Base-by-base conservation (phyloP, 2,797 vertebrate species). In the Fratercula arctica region DNA sequence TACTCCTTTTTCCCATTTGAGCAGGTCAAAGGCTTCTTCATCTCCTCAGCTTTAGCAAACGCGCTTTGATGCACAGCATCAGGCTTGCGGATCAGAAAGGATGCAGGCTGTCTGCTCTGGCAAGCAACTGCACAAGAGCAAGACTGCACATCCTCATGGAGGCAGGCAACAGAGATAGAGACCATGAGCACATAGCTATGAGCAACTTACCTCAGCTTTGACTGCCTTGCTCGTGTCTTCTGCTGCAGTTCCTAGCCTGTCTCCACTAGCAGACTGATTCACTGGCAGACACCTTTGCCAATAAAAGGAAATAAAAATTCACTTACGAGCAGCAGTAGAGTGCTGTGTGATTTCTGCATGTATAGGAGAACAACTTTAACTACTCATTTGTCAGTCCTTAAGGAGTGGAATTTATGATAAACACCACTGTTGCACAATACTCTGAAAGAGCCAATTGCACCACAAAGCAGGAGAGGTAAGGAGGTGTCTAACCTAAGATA, bases 401-500 rank as follows among this genome's bases (percentile, higher is more conserved):
- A 60, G 41, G 84, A 81, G 74, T 56, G 82, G 63, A 61, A 10
- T 29, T 45, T 48, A 39, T 81, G 75, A 45, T 83, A 79, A 96
- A 76, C 10, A 87, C 31, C 3, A 2, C 11, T 3, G 0, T 59
- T 82, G 70, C 51, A 3, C 16, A 33, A 26, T 5, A 18, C 72
- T 91, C 53, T 70, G 63, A 87, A 87, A 91, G 51, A 86, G 3
- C 43, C 39, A 64, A 78, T 90, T 91, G 78, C 66, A 46, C 24
- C 74, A 53, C 16, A 20, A 45, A 57, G 19, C 17, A 25, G 56
- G 56, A 74, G 56, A 77, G 11, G 11, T 61, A 50, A 79, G 79
- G 60, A 77, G 48, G 19, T 1, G 8, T 43, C 73, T 84, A 84
- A 90, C 53, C 45, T 70, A 59, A 19, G 28, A 16, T 18, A 26